Conservation (phyloP, 2,888 invertebrate genomes). For the Stramonita haemastoma region DNA sequence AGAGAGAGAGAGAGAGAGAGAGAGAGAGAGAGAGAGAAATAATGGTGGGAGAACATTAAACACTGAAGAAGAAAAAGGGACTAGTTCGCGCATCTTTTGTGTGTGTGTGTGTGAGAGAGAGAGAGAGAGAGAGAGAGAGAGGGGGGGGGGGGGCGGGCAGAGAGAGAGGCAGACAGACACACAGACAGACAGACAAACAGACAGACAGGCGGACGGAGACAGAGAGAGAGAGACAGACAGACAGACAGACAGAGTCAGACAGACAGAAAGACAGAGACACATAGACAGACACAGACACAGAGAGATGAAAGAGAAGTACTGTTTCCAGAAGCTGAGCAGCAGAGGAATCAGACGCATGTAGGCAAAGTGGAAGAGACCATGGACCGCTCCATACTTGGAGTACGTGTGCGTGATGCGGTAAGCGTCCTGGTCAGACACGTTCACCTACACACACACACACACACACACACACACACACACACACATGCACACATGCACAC, state of each 20-base stretch:
- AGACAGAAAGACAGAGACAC: neutral
- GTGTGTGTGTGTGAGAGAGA: neutral
- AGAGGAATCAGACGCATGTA: neutral
- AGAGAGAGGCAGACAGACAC: neutral
- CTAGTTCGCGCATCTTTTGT: too few relatives aligned
- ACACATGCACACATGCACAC: neutral
- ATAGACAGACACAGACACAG: neutral
- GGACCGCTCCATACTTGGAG: neutral
- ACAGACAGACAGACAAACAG: neutral
- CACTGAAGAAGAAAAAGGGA: too few relatives aligned
- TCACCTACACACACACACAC: constrained; percentile 13
- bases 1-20: neutral
- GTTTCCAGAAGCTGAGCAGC: neutral
- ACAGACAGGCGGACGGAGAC: neutral
- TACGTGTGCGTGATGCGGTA: neutral
- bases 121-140: neutral
- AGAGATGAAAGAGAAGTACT: neutral
- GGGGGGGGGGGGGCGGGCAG: too few relatives aligned
- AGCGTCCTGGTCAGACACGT: constrained; percentile 7
- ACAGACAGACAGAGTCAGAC: neutral
- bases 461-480: neutral
- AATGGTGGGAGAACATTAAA: too few relatives aligned
- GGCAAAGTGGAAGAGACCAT: neutral
- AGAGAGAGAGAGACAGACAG: neutral
- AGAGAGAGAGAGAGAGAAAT: neutral